phyloP scores from a whole-genome alignment of 2,113 vertebrate species.

The Eublepharis macularius region DNA sequence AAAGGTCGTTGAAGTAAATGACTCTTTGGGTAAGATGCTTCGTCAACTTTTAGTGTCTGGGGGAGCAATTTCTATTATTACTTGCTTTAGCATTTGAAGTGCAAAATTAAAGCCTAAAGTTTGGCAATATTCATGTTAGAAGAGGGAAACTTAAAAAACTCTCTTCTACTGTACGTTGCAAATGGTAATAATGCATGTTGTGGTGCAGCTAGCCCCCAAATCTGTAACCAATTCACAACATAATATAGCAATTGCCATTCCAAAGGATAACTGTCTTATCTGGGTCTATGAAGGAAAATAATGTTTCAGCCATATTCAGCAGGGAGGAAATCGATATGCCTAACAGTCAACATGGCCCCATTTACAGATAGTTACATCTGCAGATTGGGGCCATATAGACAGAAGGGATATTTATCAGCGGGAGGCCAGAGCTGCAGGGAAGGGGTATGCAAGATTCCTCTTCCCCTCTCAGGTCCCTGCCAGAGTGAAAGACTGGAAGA shows the following conservation, averaged over 20 bases:
- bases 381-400: too few relatives aligned
- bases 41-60: conserved; percentile 45
- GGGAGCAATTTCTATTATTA: conserved; percentile 13
- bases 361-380: too few relatives aligned
- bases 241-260: conserved; percentile 59
- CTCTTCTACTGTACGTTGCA: conserved; percentile 60
- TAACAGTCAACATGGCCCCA: too few relatives aligned
- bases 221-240: conserved; percentile 38
- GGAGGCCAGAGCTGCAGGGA: too few relatives aligned
- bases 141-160: conserved; percentile 66
- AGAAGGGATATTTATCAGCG: too few relatives aligned
- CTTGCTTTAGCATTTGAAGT: conserved; percentile 41
- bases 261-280: conserved; percentile 57
- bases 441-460: too few relatives aligned
- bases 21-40: conserved; percentile 51
- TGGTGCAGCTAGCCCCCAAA: conserved; percentile 54
- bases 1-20: conserved; percentile 62
- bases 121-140: conserved; percentile 64
- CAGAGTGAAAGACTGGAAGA: too few relatives aligned
- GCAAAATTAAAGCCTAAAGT: conserved; percentile 62
- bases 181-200: conserved; percentile 64
- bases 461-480: too few relatives aligned
- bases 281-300: not conserved
- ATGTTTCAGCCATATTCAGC: too few relatives aligned
- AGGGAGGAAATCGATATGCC: too few relatives aligned